phyloP scores from a whole-genome alignment of 2,797 vertebrate genomes.

The Epinephelus coioides region DNA sequence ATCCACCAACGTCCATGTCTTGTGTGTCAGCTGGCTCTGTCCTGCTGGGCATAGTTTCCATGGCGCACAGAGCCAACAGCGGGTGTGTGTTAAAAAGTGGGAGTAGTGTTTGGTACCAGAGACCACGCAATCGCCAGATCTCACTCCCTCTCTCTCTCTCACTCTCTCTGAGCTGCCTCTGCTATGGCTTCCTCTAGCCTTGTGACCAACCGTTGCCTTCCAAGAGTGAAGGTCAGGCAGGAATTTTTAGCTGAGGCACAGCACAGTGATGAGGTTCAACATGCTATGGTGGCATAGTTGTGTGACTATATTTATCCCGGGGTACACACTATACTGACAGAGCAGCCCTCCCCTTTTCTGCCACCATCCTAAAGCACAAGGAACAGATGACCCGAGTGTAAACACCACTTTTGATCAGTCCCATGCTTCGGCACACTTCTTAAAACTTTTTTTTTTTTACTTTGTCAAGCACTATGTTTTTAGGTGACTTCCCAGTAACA shows the following conservation, averaged over 20 bases:
- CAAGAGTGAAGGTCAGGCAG: constrained; percentile 90
- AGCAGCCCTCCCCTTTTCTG: constrained; percentile 85
- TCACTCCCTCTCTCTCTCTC: constrained; percentile 24
- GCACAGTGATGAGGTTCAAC: constrained; percentile 90
- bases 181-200: constrained; percentile 77
- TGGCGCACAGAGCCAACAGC: constrained; percentile 55
- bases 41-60: constrained; percentile 72
- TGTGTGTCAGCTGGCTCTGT: constrained; percentile 59
- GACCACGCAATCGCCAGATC: constrained; percentile 50
- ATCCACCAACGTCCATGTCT: constrained; percentile 66
- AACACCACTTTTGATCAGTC: constrained; percentile 60
- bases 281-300: constrained; percentile 87
- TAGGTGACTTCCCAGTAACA: neutral
- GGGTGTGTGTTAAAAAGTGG: constrained; percentile 69
- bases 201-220: constrained; percentile 85
- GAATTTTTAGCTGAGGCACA: constrained; percentile 95
- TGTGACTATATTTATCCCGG: constrained; percentile 95
- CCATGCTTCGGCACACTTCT: neutral
- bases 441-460: too few relatives aligned
- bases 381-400: constrained; percentile 69
- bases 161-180: constrained; percentile 47
- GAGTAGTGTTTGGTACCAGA: constrained; percentile 66
- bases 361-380: constrained; percentile 76
- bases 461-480: neutral
- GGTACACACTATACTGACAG: constrained; percentile 93